Conservation (phyloP, 2,797 vertebrate genomes). For the Sparidentex hasta region DNA sequence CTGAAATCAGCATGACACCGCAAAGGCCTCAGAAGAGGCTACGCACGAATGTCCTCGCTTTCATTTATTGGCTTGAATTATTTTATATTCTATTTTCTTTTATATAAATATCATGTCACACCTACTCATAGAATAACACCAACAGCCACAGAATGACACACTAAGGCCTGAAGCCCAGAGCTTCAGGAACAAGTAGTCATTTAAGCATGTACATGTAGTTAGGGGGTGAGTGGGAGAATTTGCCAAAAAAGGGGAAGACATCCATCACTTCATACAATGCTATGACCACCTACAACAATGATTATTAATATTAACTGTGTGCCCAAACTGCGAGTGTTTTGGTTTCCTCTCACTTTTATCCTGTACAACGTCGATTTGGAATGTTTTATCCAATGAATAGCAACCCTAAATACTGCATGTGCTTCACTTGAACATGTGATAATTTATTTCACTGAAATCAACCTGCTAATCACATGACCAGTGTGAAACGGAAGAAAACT, state of each 20-base stretch:
- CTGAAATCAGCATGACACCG: constrained; percentile 31
- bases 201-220: constrained; percentile 70
- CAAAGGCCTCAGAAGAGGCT: constrained; percentile 25
- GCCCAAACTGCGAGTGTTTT: constrained; percentile 58
- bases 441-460: constrained; percentile 36
- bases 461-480: constrained; percentile 36
- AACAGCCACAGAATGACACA: constrained; percentile 78
- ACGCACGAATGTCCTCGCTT: constrained; percentile 38
- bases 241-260: constrained; percentile 61
- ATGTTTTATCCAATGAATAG: constrained; percentile 73
- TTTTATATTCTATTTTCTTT: constrained; percentile 64
- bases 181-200: constrained; percentile 67
- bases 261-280: constrained; percentile 75
- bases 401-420: constrained; percentile 62
- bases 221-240: constrained; percentile 64
- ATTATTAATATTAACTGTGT: constrained; percentile 62
- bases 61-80: constrained; percentile 56
- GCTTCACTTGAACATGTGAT: constrained; percentile 58
- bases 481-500: constrained; percentile 47
- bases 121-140: constrained; percentile 78
- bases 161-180: constrained; percentile 67
- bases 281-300: constrained; percentile 76
- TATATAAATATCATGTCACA: constrained; percentile 74
- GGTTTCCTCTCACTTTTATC: constrained; percentile 61
- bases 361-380: constrained; percentile 69